phyloP scores from a whole-genome alignment of 1,140 invertebrate genomes.

The Penaeus japonicus region DNA sequence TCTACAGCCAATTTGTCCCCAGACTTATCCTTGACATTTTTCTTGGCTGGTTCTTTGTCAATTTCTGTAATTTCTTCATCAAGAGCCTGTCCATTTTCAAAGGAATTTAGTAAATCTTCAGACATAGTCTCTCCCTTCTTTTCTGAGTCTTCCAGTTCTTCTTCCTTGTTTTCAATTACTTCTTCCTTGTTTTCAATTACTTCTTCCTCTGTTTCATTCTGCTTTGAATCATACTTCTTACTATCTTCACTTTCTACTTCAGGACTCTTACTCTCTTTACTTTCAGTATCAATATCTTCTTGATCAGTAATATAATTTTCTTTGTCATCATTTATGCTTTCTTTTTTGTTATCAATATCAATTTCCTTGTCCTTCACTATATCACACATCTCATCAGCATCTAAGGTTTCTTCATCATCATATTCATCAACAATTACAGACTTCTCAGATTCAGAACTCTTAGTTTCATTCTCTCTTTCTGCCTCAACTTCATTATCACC shows the following conservation, averaged over 20 bases:
- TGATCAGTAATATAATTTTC: too few relatives aligned
- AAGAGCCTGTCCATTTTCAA: neutral
- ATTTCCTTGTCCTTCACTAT: neutral
- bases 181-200: neutral
- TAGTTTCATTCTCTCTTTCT: neutral
- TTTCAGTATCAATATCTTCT: too few relatives aligned
- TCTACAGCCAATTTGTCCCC: too few relatives aligned
- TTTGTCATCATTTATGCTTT: too few relatives aligned
- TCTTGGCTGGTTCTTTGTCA: neutral
- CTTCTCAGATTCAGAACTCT: neutral
- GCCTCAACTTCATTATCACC: neutral
- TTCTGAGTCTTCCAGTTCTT: neutral
- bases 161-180: neutral
- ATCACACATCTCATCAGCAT: neutral
- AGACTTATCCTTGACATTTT: neutral
- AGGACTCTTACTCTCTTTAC: neutral
- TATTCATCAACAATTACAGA: neutral
- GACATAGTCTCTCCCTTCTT: neutral
- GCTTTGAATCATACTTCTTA: neutral
- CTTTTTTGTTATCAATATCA: too few relatives aligned
- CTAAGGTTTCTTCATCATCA: neutral
- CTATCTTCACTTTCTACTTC: neutral
- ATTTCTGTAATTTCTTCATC: constrained; percentile 16
- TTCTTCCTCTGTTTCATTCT: neutral
- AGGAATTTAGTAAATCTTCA: neutral